A percentile compares a stretch with the other conserved stretches of the same genome.
Conservation (phyloP, 1,140 invertebrate genomes). For the Eumaeus atala region DNA sequence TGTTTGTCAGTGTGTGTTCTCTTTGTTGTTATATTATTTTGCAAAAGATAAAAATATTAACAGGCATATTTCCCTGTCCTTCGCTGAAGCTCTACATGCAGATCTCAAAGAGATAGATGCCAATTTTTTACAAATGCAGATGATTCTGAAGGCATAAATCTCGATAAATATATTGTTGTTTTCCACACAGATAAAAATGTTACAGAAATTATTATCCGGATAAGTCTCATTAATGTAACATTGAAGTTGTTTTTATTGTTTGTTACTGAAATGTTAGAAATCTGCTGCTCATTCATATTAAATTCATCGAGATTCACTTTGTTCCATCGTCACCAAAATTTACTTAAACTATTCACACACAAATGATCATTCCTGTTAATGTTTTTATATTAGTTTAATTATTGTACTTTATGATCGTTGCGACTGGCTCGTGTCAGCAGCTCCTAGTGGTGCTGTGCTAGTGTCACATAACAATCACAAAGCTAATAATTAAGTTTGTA, state of each 20-base stretch:
- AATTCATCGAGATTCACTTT: too few relatives aligned
- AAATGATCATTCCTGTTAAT: slow-evolving; percentile 33
- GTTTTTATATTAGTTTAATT: slow-evolving; percentile 17
- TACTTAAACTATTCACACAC: slow-evolving; percentile 50
- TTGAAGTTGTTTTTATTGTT: too few relatives aligned
- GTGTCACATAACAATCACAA: neutral
- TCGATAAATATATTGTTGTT: too few relatives aligned
- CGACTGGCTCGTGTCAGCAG: neutral
- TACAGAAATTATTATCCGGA: too few relatives aligned
- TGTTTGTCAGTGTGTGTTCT: slow-evolving; percentile 12
- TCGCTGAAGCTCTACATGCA: slow-evolving; percentile 60
- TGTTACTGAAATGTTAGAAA: too few relatives aligned
- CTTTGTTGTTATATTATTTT: slow-evolving; percentile 13
- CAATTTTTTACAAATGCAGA: slow-evolving; percentile 8
- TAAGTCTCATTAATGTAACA: too few relatives aligned
- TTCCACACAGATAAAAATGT: too few relatives aligned
- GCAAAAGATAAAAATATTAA: slow-evolving; percentile 19
- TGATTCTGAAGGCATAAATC: neutral
- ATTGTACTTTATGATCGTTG: neutral
- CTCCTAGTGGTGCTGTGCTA: neutral
- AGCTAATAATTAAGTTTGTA: neutral
- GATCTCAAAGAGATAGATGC: slow-evolving; percentile 9
- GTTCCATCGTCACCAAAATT: too few relatives aligned
- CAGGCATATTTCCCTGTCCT: slow-evolving; percentile 61
- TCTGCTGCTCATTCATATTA: too few relatives aligned